Base-by-base conservation (phyloP, 2,888 invertebrate genomes). In the Cantharis nigra region DNA sequence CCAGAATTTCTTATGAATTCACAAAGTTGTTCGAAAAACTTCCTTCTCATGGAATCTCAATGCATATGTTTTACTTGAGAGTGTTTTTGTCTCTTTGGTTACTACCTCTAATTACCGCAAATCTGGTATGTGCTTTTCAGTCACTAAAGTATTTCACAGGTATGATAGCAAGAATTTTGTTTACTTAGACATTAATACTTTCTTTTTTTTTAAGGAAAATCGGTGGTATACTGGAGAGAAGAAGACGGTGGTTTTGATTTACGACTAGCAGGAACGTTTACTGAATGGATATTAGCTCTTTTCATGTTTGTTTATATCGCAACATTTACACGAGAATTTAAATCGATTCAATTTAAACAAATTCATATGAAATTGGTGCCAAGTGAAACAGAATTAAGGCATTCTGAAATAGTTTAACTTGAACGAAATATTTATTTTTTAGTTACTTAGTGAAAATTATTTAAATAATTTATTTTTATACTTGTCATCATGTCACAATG, bases 231-330 rank as follows among this genome's bases (percentile, higher is more conserved):
- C 18, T 82, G 82, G 82, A 78, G 78, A 11, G 70, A 78, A 74
- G 69, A 79, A 63, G 79, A 82, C 67, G 80, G 77, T 20, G 82
- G 79, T 1, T 82, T 76, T 23, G 26, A 72, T 18, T 67, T 78
- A 20, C 80, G 76, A 16, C 67, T 81, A 30, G 69, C 69, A 9
- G 78, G 71, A 9, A 75, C 78, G 14, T 78, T 81, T 49, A 64
- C 78, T 10, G 82, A 82, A 78, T 82, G 82, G 82, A 76, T 74
- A 18, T 63, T 78, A 14, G 77, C 70, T 5, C 11, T 77, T 16
- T 70, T 77, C n/a, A 77, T 79, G 67, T 76, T 80, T 69, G n/a
- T 77, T 7, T 80, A 74, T 69, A 63, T 81, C 7, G 23, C 71
- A 9, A 75, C 82, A 9, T 79, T 76, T 69, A 72, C 75, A 10